These are phyloP conservation scores for Neotoxoptera formosana DNA, from an alignment of 1,140 invertebrate species.

Conservation along the genomic window DNA sequence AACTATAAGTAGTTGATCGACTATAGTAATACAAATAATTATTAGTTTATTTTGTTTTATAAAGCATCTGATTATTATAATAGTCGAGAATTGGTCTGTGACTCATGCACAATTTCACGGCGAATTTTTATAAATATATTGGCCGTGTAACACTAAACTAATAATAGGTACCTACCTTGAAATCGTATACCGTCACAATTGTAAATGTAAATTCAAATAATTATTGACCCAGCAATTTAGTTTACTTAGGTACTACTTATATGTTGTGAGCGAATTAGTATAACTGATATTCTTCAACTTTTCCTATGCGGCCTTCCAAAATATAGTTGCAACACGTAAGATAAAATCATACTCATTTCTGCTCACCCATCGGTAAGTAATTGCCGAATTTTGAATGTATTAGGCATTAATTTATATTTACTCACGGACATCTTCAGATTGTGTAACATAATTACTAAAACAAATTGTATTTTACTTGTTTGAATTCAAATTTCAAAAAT, in stretches of 20 bases:
- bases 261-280: not conserved
- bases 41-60: not conserved
- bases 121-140: not conserved
- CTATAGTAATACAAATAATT: not conserved
- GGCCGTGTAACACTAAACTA: not conserved
- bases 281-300: not conserved
- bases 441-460: not conserved
- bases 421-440: not conserved
- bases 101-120: not conserved
- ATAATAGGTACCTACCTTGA: not conserved
- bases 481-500: not conserved
- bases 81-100: not conserved
- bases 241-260: not conserved
- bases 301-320: not conserved
- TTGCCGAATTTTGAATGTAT: not conserved
- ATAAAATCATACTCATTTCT: not conserved
- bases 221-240: not conserved
- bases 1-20: no score
- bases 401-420: not conserved
- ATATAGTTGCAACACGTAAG: not conserved
- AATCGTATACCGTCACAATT: not conserved
- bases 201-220: not conserved
- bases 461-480: not conserved
- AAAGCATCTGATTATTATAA: not conserved
- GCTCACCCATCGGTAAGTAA: not conserved